These are phyloP conservation scores for Stenurella melanura DNA, from an alignment of 2,888 invertebrate species.

Conservation along the genomic window DNA sequence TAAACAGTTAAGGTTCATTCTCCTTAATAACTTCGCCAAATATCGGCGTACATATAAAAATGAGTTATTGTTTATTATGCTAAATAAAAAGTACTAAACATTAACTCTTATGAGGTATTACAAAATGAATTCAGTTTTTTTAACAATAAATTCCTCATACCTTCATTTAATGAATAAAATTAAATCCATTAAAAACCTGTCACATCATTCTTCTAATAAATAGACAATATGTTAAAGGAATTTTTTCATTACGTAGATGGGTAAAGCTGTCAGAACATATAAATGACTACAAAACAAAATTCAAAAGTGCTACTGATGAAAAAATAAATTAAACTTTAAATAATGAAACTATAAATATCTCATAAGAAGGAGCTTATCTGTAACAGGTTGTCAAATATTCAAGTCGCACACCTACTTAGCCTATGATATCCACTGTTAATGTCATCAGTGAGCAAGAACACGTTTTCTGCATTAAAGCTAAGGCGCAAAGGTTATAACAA, in stretches of 20 bases:
- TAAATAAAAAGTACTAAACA: not conserved
- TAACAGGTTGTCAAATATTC: constrained; percentile 39
- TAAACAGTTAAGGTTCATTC: not conserved
- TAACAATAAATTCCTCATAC: constrained; percentile 16
- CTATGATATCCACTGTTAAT: constrained; percentile 26
- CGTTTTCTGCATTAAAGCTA: constrained; percentile 43
- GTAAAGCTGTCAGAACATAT: constrained; percentile 19
- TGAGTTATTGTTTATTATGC: not conserved
- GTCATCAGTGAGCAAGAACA: constrained; percentile 38
- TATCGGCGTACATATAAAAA: not conserved
- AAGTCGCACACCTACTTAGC: constrained; percentile 39
- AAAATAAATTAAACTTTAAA: constrained; percentile 25
- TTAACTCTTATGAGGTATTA: not conserved
- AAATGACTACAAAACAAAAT: constrained; percentile 5
- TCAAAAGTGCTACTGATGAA: constrained; percentile 15
- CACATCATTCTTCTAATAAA: constrained; percentile 29
- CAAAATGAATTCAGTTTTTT: constrained; percentile 5
- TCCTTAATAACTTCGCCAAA: not conserved
- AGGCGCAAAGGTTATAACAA: constrained; percentile 38
- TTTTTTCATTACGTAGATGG: constrained; percentile 19
- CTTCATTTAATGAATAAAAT: constrained; percentile 26
- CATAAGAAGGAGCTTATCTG: constrained; percentile 28
- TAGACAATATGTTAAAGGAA: constrained; percentile 18
- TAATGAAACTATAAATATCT: constrained; percentile 32
- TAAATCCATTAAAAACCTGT: constrained; percentile 29